These are phyloP conservation scores for Conus canariensis DNA, from an alignment of 2,888 invertebrate species.

Conservation along the genomic window DNA sequence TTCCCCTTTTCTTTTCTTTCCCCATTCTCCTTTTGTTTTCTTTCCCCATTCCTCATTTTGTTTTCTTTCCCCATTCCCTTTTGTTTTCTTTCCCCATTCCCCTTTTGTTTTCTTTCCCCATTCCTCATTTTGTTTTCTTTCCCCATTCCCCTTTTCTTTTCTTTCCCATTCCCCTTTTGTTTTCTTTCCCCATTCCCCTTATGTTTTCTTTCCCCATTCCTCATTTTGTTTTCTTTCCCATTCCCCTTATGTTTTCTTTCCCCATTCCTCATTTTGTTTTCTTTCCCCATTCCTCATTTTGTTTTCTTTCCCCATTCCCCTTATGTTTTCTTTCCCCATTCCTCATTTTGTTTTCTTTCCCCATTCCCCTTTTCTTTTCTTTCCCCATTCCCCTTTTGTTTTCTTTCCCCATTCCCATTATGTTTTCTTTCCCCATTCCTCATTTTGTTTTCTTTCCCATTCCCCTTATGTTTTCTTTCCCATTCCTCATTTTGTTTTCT, in stretches of 20 bases:
- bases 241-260: neutral
- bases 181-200: no score
- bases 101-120: neutral
- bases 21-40: neutral
- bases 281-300: neutral
- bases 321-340: accelerated
- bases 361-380: no score
- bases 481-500: no score
- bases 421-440: no score
- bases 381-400: no score
- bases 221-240: accelerated
- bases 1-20: neutral
- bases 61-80: neutral
- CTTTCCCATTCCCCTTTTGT: neutral
- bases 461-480: no score
- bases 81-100: neutral
- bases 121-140: neutral
- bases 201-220: neutral
- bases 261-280: neutral
- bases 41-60: no score
- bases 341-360: no score
- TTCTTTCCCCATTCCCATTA: no score
- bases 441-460: no score
- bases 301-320: neutral
- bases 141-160: neutral